Percentiles rank a stretch among this genome's conserved stretches.
phyloP scores from a whole-genome alignment of 2,888 invertebrate species.

The Keiferia lycopersicella region DNA sequence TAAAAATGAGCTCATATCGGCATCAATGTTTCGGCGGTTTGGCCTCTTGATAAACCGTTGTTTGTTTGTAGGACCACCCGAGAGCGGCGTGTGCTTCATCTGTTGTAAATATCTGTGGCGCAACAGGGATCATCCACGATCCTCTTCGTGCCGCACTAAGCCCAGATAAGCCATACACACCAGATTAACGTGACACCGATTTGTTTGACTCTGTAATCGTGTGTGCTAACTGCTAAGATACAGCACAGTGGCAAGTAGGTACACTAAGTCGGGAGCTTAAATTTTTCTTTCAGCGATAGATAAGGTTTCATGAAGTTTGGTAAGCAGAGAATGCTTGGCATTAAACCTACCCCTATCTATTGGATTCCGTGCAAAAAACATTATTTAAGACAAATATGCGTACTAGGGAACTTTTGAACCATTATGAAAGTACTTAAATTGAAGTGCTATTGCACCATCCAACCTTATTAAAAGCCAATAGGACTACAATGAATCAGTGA shows the following conservation, averaged over 20 bases:
- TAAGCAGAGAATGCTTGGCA: no score
- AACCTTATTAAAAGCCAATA: not conserved
- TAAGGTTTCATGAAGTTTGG: not conserved
- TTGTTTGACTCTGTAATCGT: conserved; percentile 55
- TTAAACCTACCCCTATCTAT: no score
- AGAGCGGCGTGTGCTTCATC: conserved; percentile 48
- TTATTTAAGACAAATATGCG: no score
- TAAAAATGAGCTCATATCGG: not conserved
- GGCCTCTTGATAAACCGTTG: conserved; percentile 63
- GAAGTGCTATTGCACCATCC: not conserved
- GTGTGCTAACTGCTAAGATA: conserved; percentile 23
- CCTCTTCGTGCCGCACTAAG: conserved; percentile 52
- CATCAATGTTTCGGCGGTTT: conserved; percentile 49
- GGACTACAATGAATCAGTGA: conserved; percentile 4
- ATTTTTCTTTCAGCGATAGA: not conserved
- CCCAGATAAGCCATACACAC: conserved; percentile 60
- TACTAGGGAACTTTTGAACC: no score
- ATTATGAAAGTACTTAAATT: no score
- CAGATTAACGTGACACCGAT: conserved; percentile 44
- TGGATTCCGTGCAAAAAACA: no score
- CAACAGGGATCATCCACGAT: conserved; percentile 65
- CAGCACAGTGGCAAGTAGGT: not conserved
- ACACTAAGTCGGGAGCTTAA: not conserved
- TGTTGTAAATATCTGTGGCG: conserved; percentile 71
- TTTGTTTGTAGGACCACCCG: conserved; percentile 65